These are phyloP conservation scores for Chrysotoxum bicinctum DNA, from an alignment of 2,888 invertebrate species.

Conservation along the genomic window DNA sequence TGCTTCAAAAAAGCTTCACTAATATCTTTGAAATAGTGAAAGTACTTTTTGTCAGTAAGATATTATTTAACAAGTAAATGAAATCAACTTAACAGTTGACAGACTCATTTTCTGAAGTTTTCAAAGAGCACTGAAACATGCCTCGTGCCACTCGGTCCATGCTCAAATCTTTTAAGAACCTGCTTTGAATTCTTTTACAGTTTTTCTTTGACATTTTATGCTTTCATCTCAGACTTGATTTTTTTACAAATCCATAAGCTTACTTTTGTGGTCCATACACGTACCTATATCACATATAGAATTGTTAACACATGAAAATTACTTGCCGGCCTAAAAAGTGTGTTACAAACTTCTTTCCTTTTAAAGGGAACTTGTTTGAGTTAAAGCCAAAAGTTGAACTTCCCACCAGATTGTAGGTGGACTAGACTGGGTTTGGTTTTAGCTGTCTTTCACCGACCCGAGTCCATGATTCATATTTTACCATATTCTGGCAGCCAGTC, in stretches of 20 bases:
- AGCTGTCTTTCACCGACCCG: constrained; percentile 10
- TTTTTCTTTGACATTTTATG: neutral
- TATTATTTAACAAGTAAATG: no score
- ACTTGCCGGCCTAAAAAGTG: neutral
- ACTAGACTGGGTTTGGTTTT: constrained; percentile 48
- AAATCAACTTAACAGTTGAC: no score
- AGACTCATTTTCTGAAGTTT: no score
- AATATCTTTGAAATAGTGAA: no score
- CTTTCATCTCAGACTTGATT: neutral
- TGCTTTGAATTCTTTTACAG: no score
- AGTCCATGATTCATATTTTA: constrained; percentile 51
- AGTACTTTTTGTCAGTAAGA: no score
- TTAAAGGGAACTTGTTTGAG: constrained; percentile 2
- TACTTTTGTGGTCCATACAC: no score
- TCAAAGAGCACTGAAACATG: no score
- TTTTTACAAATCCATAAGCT: neutral
- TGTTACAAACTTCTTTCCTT: constrained; percentile 16
- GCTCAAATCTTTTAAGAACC: no score
- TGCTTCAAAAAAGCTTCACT: no score
- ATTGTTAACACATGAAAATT: neutral
- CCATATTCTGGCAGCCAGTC: neutral
- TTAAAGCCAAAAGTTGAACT: constrained; percentile 1
- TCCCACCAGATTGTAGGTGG: constrained; percentile 44
- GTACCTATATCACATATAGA: neutral
- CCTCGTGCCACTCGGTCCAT: no score